Percentiles rank a stretch among this genome's conserved stretches.
Evolutionary conservation across 2,113 vertebrate genomes (phyloP).

Genomic region (Coptodon rendalli): DNA sequence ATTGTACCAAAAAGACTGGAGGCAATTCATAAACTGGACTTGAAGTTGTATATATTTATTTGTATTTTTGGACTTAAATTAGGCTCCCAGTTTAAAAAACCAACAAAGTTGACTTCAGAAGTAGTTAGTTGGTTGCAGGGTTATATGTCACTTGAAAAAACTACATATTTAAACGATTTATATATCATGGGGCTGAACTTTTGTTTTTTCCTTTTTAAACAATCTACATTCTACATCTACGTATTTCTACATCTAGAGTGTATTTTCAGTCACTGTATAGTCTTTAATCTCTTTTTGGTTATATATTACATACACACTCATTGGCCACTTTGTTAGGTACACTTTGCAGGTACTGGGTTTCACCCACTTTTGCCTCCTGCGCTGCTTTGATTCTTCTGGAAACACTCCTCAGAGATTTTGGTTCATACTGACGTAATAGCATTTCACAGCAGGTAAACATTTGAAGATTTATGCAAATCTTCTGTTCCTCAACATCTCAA

Average conservation of each 20-base stretch:
- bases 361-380: neutral
- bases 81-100: neutral
- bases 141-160: neutral
- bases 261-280: neutral
- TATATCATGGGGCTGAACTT: neutral
- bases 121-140: neutral
- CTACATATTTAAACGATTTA: neutral
- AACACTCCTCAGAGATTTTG: neutral
- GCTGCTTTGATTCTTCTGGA: neutral
- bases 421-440: fast-evolving
- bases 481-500: neutral
- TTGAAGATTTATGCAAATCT: neutral
- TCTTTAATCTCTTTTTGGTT: neutral
- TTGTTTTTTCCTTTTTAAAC: neutral
- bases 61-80: neutral
- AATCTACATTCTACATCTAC: no score
- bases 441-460: neutral
- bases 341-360: neutral
- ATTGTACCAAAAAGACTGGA: neutral
- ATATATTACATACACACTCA: neutral
- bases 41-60: neutral
- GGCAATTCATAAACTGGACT: neutral
- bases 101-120: neutral
- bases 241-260: neutral
- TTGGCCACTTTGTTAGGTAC: neutral